Evolutionary conservation across 2,888 invertebrate genomes (phyloP).

Genomic region (Apoda limacodes): DNA sequence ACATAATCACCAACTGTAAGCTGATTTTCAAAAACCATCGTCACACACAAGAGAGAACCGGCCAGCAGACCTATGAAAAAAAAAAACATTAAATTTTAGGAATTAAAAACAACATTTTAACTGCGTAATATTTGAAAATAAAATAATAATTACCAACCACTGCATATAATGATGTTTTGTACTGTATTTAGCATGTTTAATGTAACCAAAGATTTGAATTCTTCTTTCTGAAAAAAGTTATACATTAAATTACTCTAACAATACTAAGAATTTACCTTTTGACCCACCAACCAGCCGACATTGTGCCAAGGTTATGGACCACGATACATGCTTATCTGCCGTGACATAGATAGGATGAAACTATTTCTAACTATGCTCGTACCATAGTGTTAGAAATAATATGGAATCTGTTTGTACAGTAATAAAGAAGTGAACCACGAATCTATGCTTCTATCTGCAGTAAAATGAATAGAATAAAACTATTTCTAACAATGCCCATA

Average conservation of each 20-base stretch:
- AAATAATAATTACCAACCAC: conserved; percentile 39
- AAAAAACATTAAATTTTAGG: neutral
- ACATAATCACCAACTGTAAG: conserved; percentile 96
- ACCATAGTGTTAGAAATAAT: no score
- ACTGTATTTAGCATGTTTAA: conserved; percentile 90
- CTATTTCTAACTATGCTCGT: no score
- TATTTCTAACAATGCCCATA: no score
- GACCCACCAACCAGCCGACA: no score
- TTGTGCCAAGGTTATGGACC: no score
- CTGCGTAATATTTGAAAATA: neutral
- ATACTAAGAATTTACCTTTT: neutral
- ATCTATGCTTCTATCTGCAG: no score
- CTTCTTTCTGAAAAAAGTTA: conserved; percentile 76
- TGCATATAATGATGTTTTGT: conserved; percentile 91
- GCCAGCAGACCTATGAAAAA: conserved; percentile 76
- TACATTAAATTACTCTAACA: conserved; percentile 1
- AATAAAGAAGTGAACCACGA: no score
- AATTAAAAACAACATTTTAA: no score
- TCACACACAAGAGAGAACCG: conserved; percentile 90
- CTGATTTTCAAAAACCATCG: conserved; percentile 79
- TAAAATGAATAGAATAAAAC: no score
- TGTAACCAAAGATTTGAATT: conserved; percentile 89
- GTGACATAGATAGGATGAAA: no score
- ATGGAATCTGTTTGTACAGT: no score
- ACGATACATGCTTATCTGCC: no score